These are phyloP conservation scores for Machaerirhynchus nigripectus DNA, from an alignment of 2,113 vertebrate genomes.

Conservation along the genomic window DNA sequence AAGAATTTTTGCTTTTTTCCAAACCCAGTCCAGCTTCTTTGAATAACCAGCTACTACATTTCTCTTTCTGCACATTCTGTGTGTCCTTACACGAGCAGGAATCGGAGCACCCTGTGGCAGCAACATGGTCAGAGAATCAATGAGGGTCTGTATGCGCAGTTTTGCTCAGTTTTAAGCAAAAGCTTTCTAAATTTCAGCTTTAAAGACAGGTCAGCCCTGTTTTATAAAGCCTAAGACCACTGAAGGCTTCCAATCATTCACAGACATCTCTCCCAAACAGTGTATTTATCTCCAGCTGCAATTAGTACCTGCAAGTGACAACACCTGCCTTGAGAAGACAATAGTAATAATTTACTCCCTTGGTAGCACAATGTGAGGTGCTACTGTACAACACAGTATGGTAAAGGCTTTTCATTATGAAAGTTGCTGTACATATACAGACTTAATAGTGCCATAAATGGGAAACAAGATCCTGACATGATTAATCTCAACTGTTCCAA, in stretches of 20 bases:
- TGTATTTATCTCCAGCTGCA: not conserved
- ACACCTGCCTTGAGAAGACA: not conserved
- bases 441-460: not conserved
- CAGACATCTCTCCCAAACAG: not conserved
- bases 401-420: not conserved
- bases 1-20: not conserved
- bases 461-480: not conserved
- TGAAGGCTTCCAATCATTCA: not conserved
- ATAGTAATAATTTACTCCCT: not conserved
- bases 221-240: not conserved
- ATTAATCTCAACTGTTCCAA: not conserved
- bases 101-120: not conserved
- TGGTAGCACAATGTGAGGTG: not conserved
- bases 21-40: not conserved
- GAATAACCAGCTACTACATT: not conserved
- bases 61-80: not conserved
- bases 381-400: not conserved
- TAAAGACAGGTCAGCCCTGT: not conserved
- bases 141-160: rapidly evolving
- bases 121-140: rapidly evolving
- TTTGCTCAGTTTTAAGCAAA: not conserved
- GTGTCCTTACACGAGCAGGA: not conserved
- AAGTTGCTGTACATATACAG: not conserved
- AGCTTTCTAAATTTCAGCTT: not conserved
- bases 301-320: not conserved